Evolutionary conservation across 2,888 invertebrate genomes (phyloP).

Genomic region (Nasonovia ribisnigri): DNA sequence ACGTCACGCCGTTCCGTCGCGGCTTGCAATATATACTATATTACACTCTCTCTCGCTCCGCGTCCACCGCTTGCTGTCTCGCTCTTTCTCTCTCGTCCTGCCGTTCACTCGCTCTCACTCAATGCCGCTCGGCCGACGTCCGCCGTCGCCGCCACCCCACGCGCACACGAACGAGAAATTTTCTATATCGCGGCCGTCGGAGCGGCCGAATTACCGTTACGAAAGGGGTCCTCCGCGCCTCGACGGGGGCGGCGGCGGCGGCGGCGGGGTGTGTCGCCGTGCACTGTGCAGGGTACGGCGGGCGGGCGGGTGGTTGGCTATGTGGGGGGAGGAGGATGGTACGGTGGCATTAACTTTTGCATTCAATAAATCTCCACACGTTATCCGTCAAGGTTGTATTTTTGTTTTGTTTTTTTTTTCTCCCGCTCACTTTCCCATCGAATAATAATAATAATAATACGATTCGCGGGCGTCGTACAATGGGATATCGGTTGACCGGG

Average conservation of each 20-base stretch:
- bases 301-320: not conserved
- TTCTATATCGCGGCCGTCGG: conserved; percentile 37
- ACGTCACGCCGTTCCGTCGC: conserved; percentile 14
- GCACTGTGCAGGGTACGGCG: not conserved
- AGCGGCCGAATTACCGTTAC: conserved; percentile 49
- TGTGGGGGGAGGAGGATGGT: too few species aligned
- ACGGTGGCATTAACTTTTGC: conserved; percentile 30
- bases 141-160: conserved; percentile 39
- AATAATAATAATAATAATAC: conserved; percentile 31
- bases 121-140: conserved; percentile 23
- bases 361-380: conserved; percentile 49
- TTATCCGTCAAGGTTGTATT: conserved; percentile 45
- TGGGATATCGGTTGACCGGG: conserved; percentile 30
- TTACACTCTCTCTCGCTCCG: conserved; percentile 21
- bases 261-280: not conserved
- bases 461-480: conserved; percentile 25
- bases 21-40: conserved; percentile 23
- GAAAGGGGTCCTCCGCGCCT: conserved; percentile 20
- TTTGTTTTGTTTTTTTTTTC: conserved; percentile 5
- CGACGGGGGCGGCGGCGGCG: not conserved
- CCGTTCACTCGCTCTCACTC: not conserved
- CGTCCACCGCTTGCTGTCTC: not conserved
- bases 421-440: conserved; percentile 30
- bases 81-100: not conserved
- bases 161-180: conserved; percentile 36